A percentile compares a stretch with the other conserved stretches of the same genome.
Evolutionary conservation across 1,140 invertebrate genomes (phyloP).

Genomic region (Tenebrio molitor): DNA sequence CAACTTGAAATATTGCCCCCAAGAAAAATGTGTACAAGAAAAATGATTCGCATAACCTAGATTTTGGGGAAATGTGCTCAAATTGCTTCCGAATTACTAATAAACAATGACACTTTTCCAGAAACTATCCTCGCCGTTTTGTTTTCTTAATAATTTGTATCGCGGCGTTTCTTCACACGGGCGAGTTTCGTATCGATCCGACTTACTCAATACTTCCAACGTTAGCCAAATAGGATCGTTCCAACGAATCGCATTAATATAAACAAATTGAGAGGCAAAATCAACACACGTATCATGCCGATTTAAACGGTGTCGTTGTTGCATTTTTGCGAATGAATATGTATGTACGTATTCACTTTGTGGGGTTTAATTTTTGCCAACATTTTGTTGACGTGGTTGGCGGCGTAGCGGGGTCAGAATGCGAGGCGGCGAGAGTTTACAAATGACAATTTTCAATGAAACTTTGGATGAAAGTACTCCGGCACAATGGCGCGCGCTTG

Average conservation of each 20-base stretch:
- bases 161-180: too few species aligned
- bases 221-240: neutral
- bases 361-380: too few species aligned
- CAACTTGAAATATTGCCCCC: constrained; percentile 39
- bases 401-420: too few species aligned
- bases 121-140: neutral
- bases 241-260: neutral
- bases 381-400: too few species aligned
- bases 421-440: neutral
- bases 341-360: too few species aligned
- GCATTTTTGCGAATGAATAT: too few species aligned
- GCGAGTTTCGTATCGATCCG: neutral
- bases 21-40: constrained; percentile 43
- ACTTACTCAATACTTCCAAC: neutral
- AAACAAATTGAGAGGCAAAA: neutral
- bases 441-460: constrained; percentile 23
- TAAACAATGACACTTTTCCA: constrained; percentile 4
- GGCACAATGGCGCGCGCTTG: constrained; percentile 4
- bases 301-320: neutral
- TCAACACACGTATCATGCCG: neutral
- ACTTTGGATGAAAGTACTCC: constrained; percentile 15
- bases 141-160: neutral
- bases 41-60: constrained; percentile 42
- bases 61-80: constrained; percentile 40
- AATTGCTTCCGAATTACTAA: constrained; percentile 36